Evolutionary conservation across 2,797 vertebrate species (phyloP).

Genomic region (Tapirus indicus): DNA sequence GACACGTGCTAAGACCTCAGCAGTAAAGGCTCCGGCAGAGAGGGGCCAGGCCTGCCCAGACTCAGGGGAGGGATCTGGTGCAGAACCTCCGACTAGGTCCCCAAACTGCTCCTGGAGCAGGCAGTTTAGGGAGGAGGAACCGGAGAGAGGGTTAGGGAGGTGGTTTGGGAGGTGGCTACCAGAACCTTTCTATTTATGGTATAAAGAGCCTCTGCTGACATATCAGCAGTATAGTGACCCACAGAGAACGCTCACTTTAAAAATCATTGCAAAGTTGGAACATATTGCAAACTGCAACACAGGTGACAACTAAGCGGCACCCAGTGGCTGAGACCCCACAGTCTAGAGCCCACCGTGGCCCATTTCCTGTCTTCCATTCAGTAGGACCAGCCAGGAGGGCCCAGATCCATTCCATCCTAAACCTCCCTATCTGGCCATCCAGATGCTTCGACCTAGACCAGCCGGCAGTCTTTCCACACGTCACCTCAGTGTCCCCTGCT

Average conservation of each 20-base stretch:
- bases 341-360: not conserved
- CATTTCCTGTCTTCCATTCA: not conserved
- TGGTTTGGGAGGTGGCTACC: not conserved
- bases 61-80: rapidly evolving
- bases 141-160: not conserved
- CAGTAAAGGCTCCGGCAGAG: not conserved
- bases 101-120: not conserved
- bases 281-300: not conserved
- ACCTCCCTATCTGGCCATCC: not conserved
- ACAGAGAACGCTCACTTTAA: not conserved
- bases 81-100: not conserved
- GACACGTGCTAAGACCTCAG: not conserved
- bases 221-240: not conserved
- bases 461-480: not conserved
- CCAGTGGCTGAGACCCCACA: not conserved
- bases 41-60: rapidly evolving
- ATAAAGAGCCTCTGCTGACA: too few relatives aligned
- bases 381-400: not conserved
- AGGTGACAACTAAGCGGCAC: not conserved
- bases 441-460: not conserved
- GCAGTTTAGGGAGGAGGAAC: not conserved
- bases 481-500: not conserved
- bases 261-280: not conserved
- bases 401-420: not conserved
- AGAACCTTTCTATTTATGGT: not conserved